Evolutionary conservation across 2,888 invertebrate species (phyloP).

Genomic region (Flexamia atlantica): DNA sequence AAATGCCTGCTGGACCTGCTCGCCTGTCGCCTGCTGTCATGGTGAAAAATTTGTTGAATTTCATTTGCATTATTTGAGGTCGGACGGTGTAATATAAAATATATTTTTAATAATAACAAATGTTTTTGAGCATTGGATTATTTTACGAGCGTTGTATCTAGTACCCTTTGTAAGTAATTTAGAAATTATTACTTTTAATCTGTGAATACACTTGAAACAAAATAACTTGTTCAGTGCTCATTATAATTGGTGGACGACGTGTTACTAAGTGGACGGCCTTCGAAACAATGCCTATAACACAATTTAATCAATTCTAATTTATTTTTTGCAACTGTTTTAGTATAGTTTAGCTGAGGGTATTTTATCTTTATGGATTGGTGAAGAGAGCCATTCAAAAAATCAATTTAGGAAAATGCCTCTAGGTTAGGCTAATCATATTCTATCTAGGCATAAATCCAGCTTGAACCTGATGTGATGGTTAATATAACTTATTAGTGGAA

Average conservation of each 20-base stretch:
- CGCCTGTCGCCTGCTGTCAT: background rate
- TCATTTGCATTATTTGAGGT: background rate
- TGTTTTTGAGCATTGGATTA: background rate
- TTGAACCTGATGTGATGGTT: too few species aligned
- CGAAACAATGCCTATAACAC: constrained; percentile 6
- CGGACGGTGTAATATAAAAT: background rate
- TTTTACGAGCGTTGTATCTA: background rate
- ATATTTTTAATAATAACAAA: background rate
- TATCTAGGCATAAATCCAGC: too few species aligned
- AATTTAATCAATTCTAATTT: background rate
- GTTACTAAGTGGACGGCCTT: constrained; percentile 34
- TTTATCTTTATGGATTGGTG: too few species aligned
- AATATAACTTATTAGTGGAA: too few species aligned
- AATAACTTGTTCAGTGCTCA: background rate
- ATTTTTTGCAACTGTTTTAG: too few species aligned
- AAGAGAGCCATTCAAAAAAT: too few species aligned
- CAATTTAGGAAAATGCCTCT: too few species aligned
- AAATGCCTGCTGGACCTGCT: background rate
- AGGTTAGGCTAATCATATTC: too few species aligned
- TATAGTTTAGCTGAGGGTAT: too few species aligned
- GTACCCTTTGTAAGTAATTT: background rate
- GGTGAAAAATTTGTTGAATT: background rate
- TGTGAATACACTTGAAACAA: background rate
- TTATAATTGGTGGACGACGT: constrained; percentile 18
- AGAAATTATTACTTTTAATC: background rate